phyloP scores from a whole-genome alignment of 2,113 vertebrate genomes.

The Leptosomus discolor region DNA sequence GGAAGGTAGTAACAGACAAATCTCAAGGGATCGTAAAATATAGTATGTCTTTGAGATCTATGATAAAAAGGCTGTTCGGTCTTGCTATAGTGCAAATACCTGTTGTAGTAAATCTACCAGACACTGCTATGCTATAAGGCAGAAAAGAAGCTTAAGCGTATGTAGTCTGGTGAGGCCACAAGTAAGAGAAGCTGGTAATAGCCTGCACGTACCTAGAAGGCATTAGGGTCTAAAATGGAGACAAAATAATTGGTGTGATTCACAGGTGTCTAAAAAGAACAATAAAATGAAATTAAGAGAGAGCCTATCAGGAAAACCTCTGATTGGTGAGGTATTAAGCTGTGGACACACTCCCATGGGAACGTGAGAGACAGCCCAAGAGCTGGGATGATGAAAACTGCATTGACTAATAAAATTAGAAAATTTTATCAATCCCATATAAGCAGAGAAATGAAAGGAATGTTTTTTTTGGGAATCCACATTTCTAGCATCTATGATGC shows the following conservation, averaged over 20 bases:
- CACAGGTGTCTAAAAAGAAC: not conserved
- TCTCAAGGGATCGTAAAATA: not conserved
- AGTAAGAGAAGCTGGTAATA: not conserved
- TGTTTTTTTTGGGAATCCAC: not conserved
- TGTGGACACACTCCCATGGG: not conserved
- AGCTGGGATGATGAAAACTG: not conserved
- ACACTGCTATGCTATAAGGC: not conserved
- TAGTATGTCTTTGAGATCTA: not conserved
- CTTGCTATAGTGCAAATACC: not conserved
- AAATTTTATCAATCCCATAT: not conserved
- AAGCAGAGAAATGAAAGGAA: not conserved
- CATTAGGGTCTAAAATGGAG: not conserved
- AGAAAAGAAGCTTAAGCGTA: not conserved
- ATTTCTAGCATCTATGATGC: not conserved
- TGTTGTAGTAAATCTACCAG: not conserved
- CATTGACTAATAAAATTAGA: not conserved
- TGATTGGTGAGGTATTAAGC: not conserved
- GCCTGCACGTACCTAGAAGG: not conserved
- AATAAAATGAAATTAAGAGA: not conserved
- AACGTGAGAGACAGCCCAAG: not conserved
- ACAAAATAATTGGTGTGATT: not conserved
- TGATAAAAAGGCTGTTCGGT: not conserved
- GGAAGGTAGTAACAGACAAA: not conserved
- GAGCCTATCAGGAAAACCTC: not conserved
- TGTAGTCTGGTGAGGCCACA: not conserved